Base-by-base conservation (phyloP, 2,113 vertebrate genomes). In the Pterocles orientalis region DNA sequence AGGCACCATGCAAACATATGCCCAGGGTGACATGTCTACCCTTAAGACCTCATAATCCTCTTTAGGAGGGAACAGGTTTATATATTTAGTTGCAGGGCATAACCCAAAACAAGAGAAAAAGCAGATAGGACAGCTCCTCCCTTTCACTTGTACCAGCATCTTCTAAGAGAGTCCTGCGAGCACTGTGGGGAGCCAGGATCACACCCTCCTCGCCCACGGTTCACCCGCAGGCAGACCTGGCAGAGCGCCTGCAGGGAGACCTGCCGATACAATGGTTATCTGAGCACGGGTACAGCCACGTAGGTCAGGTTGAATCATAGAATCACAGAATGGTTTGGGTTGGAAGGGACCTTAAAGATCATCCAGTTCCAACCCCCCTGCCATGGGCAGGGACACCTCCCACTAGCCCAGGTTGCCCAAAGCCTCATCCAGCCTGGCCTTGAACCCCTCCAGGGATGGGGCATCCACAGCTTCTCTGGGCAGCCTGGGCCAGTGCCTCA, bases 271-370 rank as follows among this genome's bases (percentile, higher is more conserved):
- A 6, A 13, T 5, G 29, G 47, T 28, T 7, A 23, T 7, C 15
- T 5, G 36, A 77, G 43, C 9, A 28, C 5, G 0, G 3, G 29
- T 13, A 58, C 9, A 54, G 50, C 12, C 65, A 47, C 3, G 1
- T 0, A 9, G 26, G 7, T 21, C 0, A 1, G 54, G 45, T 2
- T 56, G 47, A 31, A 50, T 31, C 6, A 8, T 28, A 36, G 39
- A 41, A 41, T 41, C 41, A 41, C 41, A 13, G 14, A 41, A 41
- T 41, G 41, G 41, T 41, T 41, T 41, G 41, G 41, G 41, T 41
- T 41, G 41, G 41, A 41, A 41, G 41, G 41, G 41, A 41, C 41
- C 41, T 14, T 41, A 41, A 13, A 41, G 41, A 41, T 41, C 12
- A 41, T 14, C 41, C 12, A 41, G 41, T 41, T 41, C 41, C 41